Percentiles rank a stretch among this genome's conserved stretches.
Evolutionary conservation across 2,797 vertebrate genomes (phyloP).

Genomic region (Schizothorax lantsangensis): DNA sequence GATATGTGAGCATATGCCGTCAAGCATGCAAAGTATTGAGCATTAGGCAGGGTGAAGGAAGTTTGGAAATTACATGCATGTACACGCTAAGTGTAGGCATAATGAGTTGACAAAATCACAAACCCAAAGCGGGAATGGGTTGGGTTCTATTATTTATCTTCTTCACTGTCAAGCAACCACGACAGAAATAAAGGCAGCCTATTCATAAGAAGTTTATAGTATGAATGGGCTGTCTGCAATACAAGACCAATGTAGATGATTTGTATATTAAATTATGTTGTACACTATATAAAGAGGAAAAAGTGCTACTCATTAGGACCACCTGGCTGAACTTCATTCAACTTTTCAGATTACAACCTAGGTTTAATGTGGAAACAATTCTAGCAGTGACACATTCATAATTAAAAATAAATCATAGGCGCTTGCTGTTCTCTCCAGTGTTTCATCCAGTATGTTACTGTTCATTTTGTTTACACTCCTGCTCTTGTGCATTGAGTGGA

Average conservation of each 20-base stretch:
- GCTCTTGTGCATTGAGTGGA: conserved; percentile 9
- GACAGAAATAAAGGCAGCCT: neutral
- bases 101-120: conserved; percentile 1
- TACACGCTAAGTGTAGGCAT: neutral
- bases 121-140: conserved; percentile 1
- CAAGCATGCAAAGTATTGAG: neutral
- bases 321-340: neutral
- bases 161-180: neutral
- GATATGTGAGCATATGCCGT: neutral
- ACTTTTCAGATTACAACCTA: neutral
- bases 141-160: neutral
- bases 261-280: neutral
- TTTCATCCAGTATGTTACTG: neutral
- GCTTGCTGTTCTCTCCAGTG: neutral
- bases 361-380: neutral
- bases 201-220: neutral
- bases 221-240: neutral
- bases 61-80: conserved; percentile 5
- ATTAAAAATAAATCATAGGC: neutral
- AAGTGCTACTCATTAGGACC: neutral
- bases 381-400: neutral
- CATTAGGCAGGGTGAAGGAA: neutral
- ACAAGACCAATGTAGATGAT: neutral
- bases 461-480: neutral
- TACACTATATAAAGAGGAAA: neutral